Conservation (phyloP, 2,797 vertebrate genomes). For the Pseudocheirus occidentalis region DNA sequence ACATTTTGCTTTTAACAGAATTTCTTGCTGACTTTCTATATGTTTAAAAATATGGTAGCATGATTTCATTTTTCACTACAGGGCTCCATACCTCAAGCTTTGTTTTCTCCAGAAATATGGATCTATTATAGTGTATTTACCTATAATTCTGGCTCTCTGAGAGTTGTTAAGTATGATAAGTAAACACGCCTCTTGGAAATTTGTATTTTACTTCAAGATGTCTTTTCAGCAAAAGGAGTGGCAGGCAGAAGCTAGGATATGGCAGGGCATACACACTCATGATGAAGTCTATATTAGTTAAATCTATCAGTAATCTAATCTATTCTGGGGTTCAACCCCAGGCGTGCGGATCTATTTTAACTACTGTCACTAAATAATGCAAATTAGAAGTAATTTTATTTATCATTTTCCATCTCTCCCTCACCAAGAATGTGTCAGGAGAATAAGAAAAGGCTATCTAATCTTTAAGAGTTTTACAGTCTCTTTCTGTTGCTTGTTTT, state of each 20-base stretch:
- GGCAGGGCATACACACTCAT: slow-evolving; percentile 73
- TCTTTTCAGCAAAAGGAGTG: slow-evolving; percentile 83
- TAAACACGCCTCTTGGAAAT: slow-evolving; percentile 73
- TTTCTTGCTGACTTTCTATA: slow-evolving; percentile 57
- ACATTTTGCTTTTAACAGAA: slow-evolving; percentile 66
- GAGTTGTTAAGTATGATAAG: slow-evolving; percentile 69
- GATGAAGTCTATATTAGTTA: slow-evolving; percentile 81
- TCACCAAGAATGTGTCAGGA: slow-evolving; percentile 79
- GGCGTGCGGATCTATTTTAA: slow-evolving; percentile 76
- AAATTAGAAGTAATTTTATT: slow-evolving; percentile 78
- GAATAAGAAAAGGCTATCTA: slow-evolving; percentile 81
- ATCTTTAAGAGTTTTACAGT: slow-evolving; percentile 81
- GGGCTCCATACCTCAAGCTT: slow-evolving; percentile 73
- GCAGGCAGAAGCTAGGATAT: slow-evolving; percentile 75
- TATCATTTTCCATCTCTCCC: slow-evolving; percentile 79
- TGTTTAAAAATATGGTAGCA: slow-evolving; percentile 59
- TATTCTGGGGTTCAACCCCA: slow-evolving; percentile 68
- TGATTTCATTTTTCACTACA: slow-evolving; percentile 53
- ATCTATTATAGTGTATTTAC: slow-evolving; percentile 75
- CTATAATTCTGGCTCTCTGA: slow-evolving; percentile 74
- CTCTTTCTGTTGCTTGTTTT: slow-evolving; percentile 63
- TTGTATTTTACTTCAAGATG: slow-evolving; percentile 70
- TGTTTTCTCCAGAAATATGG: slow-evolving; percentile 76
- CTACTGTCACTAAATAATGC: slow-evolving; percentile 74
- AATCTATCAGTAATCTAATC: slow-evolving; percentile 71